Evolutionary conservation across 1,140 invertebrate species (phyloP).

Genomic region (Sinella curviseta): DNA sequence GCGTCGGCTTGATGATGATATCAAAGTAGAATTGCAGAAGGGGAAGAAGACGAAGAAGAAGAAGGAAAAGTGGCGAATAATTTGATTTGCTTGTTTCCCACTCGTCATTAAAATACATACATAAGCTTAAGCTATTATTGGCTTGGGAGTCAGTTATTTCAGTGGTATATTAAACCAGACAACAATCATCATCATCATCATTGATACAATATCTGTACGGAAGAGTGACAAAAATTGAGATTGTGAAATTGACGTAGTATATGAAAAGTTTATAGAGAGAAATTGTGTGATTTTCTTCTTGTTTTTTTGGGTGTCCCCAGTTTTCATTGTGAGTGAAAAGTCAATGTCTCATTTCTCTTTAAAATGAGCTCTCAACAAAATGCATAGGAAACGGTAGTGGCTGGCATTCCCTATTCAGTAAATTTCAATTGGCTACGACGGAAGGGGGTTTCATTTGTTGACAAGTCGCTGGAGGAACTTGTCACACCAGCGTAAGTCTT

Average conservation of each 20-base stretch:
- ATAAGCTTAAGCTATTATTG: no score
- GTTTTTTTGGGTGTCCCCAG: not conserved
- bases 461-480: not conserved
- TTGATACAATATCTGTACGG: no score
- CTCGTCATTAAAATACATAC: no score
- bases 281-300: no score
- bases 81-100: not conserved
- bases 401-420: not conserved
- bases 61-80: not conserved
- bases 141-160: no score
- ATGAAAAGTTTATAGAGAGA: no score
- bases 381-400: constrained; percentile 5
- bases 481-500: not conserved
- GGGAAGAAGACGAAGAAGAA: not conserved
- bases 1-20: not conserved
- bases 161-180: no score
- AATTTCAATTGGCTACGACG: not conserved
- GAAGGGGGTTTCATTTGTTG: not conserved
- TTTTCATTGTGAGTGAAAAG: no score
- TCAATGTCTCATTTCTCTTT: not conserved
- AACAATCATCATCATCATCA: no score
- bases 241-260: no score
- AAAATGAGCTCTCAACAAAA: constrained; percentile 19
- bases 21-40: not conserved
- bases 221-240: no score